Percentiles rank a stretch among this genome's conserved stretches.
Evolutionary conservation across 2,797 vertebrate species (phyloP).

Genomic region (Pyrocephalus nanus): DNA sequence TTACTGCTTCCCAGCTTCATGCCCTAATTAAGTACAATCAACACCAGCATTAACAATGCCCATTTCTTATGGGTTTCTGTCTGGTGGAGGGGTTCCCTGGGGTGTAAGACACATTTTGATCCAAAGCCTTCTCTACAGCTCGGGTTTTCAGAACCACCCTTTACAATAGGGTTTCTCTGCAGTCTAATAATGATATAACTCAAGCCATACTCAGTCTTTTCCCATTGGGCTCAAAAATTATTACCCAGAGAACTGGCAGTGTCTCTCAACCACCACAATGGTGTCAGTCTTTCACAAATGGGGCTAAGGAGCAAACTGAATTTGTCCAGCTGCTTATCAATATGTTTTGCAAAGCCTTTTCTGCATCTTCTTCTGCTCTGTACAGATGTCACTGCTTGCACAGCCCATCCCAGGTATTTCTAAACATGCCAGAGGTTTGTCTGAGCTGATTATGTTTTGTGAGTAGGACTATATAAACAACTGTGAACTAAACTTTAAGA

Average conservation of each 20-base stretch:
- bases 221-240: background rate
- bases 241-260: background rate
- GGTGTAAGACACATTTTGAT: background rate
- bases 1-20: conserved; percentile 24
- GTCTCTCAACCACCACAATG: background rate
- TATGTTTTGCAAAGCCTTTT: background rate
- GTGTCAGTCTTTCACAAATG: background rate
- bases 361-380: background rate
- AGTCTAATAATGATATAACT: background rate
- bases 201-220: background rate
- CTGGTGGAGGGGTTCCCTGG: conserved; percentile 3
- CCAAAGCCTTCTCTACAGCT: background rate
- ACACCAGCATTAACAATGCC: conserved; percentile 19
- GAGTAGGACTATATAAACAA: conserved; percentile 11
- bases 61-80: background rate
- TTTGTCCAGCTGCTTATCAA: background rate
- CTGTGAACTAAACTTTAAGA: conserved; percentile 1
- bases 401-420: background rate
- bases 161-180: background rate
- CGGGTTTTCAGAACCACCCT: background rate
- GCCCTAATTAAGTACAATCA: conserved; percentile 48
- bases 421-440: conserved; percentile 14
- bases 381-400: background rate
- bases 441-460: background rate
- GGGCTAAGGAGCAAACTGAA: background rate